Evolutionary conservation across 2,113 vertebrate genomes (phyloP), one percentile per base, ranked within the genome.

Genomic region (Lophius piscatorius): DNA sequence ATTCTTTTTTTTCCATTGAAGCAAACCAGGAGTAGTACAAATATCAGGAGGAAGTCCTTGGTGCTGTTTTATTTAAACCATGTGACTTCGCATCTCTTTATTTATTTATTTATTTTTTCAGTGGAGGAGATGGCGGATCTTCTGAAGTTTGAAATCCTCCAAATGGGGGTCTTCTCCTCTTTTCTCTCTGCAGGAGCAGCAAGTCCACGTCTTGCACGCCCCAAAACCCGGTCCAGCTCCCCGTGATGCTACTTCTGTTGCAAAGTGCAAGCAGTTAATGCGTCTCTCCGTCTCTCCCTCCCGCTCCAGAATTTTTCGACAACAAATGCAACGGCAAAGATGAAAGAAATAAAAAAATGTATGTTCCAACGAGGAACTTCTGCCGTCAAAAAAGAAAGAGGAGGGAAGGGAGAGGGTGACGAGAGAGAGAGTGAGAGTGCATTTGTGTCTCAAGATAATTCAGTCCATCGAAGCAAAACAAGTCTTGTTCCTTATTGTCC

Each of bases 191-290:
- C 31, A 13, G 20, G 8, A 5, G 10, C 10, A 2, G 7, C 11
- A 17, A 4, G 17, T 17, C 6, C 16, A 4, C 6, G 31, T 11
- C 5, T 6, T 3, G 5, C 10, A 4, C 31, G 26, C 8, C 26
- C 26, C 26, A 8, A 20, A 20, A 40, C n/a, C n/a, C 38, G 10
- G 28, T 14, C 63, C 69, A 63, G 13, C 34, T 64, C 68, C 51
- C 50, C 38, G 12, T 76, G 51, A 86, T 74, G 84, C 83, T 90
- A 88, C 83, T 76, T 87, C 72, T 41, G 13, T 78, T 78, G 79
- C 81, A 91, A 92, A 91, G 91, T 92, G 91, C 91, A 91, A 90
- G 67, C 78, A 82, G 80, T 88, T 78, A 56, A 70, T 50, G 61
- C 66, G 75, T 87, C 83, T 80, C 74, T 67, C 50, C 45, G 64